Evolutionary conservation across 2,797 vertebrate genomes (phyloP), one percentile per base, ranked within the genome.

Genomic region (Neomorphus geoffroyi): DNA sequence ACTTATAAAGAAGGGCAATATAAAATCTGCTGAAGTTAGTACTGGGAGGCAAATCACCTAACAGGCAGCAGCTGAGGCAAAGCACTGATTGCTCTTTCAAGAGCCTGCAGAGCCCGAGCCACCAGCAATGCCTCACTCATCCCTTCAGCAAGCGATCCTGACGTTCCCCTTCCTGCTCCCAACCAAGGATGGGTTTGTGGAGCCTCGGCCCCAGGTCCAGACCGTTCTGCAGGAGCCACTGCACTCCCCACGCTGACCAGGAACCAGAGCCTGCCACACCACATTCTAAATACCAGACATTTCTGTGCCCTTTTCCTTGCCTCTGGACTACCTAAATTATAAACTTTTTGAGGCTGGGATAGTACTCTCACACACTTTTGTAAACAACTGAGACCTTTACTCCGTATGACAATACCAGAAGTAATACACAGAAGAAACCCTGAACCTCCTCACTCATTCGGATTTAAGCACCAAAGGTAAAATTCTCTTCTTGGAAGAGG

Each of bases 91-190:
- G 37, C 12, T 70, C 18, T 62, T 77, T 21, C 53, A 80, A 32
- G 1, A 65, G 30, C n/a, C 51, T 82, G n/a, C n/a, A 86, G 37
- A 74, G 37, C 48, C 19, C 24, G 5, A 6, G 37, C 18, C 0
- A 1, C 33, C 13, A 1, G 0, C 0, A 0, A 13, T 7, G 8
- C 37, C n/a, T 57, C 28, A 13, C 18, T 92, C 33, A 14, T 7
- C 22, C 45, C 43, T 5, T 56, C 92, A 80, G 30, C 43, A 86
- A 32, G 23, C 6, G 18, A 15, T 35, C 17, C 6, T 17, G 35
- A 33, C 39, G n/a, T 11, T 35, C 5, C 14, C 16, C 45, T 37
- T 50, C 23, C 46, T 8, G 50, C 21, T 69, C 28, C 37, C 65
- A 37, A 48, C 12, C 4, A 3, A 50, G 67, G 27, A 50, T 2